phyloP scores from a whole-genome alignment of 2,797 vertebrate species.

The Pristis pectinata region DNA sequence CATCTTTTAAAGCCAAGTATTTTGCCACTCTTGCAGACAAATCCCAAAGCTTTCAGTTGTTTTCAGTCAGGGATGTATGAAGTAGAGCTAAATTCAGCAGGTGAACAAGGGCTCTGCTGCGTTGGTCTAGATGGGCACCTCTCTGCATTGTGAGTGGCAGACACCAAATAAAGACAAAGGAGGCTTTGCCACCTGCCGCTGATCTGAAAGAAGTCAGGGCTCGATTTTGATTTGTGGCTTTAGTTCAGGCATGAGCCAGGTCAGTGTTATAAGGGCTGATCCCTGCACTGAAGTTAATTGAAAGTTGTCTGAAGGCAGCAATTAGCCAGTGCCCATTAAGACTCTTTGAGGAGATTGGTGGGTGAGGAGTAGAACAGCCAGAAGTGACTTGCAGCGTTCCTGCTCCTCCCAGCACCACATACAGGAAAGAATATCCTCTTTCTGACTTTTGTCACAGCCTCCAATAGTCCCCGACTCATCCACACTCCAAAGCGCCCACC shows the following conservation, averaged over 20 bases:
- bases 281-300: too few species aligned
- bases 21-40: not conserved
- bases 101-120: not conserved
- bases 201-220: too few species aligned
- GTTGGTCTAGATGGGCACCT: not conserved
- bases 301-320: not conserved
- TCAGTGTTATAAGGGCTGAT: too few species aligned
- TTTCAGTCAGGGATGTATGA: not conserved
- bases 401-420: not conserved
- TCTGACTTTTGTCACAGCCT: not conserved
- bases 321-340: not conserved
- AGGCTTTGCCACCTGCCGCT: too few species aligned
- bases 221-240: too few species aligned
- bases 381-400: not conserved
- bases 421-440: not conserved
- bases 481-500: not conserved
- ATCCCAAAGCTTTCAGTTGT: not conserved
- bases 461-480: not conserved
- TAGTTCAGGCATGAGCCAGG: too few species aligned
- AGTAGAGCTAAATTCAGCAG: not conserved
- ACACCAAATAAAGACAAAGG: not conserved
- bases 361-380: not conserved
- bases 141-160: not conserved
- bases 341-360: not conserved
- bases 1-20: not conserved